Percentiles rank a stretch among this genome's conserved stretches.
phyloP scores from a whole-genome alignment of 2,113 vertebrate species.

The Eira barbara region DNA sequence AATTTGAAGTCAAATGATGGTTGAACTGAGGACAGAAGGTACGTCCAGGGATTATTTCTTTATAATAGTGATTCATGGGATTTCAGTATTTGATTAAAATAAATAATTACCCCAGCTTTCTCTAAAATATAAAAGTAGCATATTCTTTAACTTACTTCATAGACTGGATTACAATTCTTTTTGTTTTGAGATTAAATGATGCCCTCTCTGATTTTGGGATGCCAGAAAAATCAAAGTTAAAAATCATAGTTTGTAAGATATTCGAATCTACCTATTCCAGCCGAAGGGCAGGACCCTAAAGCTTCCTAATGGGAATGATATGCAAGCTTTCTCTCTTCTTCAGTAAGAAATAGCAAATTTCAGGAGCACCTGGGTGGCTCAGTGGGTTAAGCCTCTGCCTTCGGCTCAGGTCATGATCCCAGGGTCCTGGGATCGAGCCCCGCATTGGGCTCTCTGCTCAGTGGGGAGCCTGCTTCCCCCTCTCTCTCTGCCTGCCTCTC shows the following conservation, averaged over 20 bases:
- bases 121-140: background rate
- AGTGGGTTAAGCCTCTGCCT: too few species aligned
- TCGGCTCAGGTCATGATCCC: too few species aligned
- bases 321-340: background rate
- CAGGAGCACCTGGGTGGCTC: background rate
- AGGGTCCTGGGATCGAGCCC: too few species aligned
- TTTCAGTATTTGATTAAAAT: background rate
- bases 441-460: too few species aligned
- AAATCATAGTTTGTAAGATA: background rate
- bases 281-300: background rate
- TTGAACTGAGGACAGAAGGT: background rate
- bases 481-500: too few species aligned
- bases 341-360: conserved; percentile 18
- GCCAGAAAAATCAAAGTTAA: conserved; percentile 22
- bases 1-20: conserved; percentile 1
- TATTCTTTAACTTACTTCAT: conserved; percentile 18
- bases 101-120: background rate
- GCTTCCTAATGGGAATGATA: background rate
- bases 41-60: background rate
- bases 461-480: too few species aligned
- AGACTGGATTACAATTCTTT: background rate
- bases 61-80: background rate
- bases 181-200: conserved; percentile 19
- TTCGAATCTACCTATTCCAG: background rate
- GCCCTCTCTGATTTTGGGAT: background rate